These are phyloP conservation scores for Cheilosia impressa DNA, from an alignment of 2,888 invertebrate species.

Conservation along the genomic window DNA sequence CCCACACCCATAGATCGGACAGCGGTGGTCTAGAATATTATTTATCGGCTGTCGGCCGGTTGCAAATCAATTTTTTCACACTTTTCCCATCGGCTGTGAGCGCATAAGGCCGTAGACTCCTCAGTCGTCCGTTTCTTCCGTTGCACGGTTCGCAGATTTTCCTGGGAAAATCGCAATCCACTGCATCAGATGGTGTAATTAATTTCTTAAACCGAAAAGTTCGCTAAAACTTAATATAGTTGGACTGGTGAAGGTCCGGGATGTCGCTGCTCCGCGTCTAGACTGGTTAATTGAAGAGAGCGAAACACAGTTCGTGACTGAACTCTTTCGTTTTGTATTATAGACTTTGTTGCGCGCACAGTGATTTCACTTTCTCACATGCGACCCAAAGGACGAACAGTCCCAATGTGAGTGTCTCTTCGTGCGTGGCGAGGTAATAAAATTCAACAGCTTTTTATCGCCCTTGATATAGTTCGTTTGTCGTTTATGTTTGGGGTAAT, in stretches of 20 bases:
- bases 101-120: neutral
- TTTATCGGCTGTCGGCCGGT: conserved; percentile 67
- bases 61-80: conserved; percentile 70
- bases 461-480: conserved; percentile 33
- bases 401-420: conserved; percentile 33
- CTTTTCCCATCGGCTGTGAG: conserved; percentile 46
- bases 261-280: conserved; percentile 43
- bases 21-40: conserved; percentile 43
- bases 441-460: conserved; percentile 54
- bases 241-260: conserved; percentile 45
- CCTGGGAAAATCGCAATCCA: conserved; percentile 57
- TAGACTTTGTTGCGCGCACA: neutral
- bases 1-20: conserved; percentile 30
- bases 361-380: conserved; percentile 72
- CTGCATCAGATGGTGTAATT: conserved; percentile 42
- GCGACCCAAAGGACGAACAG: conserved; percentile 46
- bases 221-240: conserved; percentile 7
- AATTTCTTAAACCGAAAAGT: conserved; percentile 53
- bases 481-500: conserved; percentile 6
- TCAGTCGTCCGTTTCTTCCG: neutral
- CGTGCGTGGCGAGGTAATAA: conserved; percentile 63
- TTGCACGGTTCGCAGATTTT: conserved; percentile 68
- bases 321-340: conserved; percentile 58
- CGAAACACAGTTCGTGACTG: conserved; percentile 32
- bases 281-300: conserved; percentile 23